phyloP scores from a whole-genome alignment of 2,113 vertebrate species.

The Catagonus wagneri region DNA sequence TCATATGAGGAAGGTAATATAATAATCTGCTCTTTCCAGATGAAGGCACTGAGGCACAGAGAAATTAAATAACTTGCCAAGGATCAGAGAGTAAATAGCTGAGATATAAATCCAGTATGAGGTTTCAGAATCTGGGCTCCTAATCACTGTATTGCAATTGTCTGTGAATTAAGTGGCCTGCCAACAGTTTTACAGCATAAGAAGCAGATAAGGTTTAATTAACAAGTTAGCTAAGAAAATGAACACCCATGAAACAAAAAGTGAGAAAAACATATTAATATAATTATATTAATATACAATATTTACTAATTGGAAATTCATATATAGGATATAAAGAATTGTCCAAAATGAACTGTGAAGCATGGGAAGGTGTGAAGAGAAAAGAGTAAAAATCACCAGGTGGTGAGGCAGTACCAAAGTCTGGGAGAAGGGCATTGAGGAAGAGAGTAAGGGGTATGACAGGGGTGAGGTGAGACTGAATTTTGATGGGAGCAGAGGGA shows the following conservation, averaged over 20 bases:
- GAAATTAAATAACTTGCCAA: neutral
- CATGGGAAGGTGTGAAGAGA: neutral
- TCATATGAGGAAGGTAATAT: neutral
- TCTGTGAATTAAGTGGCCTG: neutral
- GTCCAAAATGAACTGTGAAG: neutral
- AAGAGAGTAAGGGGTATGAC: neutral
- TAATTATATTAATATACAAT: neutral
- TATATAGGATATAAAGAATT: neutral
- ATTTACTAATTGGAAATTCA: neutral
- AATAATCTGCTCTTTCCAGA: constrained; percentile 46
- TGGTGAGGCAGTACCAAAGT: neutral
- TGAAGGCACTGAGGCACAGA: constrained; percentile 17
- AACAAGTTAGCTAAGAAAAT: constrained; percentile 47
- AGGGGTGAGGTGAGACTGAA: neutral
- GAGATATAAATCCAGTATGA: constrained; percentile 54
- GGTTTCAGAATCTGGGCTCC: constrained; percentile 21
- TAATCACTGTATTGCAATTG: constrained; percentile 4
- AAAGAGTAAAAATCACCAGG: neutral
- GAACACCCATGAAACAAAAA: neutral
- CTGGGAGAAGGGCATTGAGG: neutral
- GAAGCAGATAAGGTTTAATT: neutral
- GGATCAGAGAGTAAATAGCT: neutral
- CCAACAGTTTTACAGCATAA: neutral
- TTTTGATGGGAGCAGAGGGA: neutral
- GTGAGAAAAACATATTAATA: neutral